Percentiles rank a stretch among this genome's conserved stretches.
Conservation (phyloP, 92 coral and sea anemone genomes). For the Epizoanthus scotinus region DNA sequence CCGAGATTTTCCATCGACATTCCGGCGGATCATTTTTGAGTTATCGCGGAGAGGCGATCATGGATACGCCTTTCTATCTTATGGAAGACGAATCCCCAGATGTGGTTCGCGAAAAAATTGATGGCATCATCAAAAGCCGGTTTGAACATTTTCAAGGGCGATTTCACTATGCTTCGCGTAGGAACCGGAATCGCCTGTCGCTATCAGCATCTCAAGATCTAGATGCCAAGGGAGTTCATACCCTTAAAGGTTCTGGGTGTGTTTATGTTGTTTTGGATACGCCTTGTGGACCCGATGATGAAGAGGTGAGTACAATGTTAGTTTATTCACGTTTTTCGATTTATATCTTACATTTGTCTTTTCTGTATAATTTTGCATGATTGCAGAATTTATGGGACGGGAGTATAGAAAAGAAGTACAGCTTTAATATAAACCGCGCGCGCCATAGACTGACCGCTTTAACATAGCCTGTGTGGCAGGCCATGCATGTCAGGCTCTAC, state of each 20-base stretch:
- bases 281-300: not conserved
- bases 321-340: too few species aligned
- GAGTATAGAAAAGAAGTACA: too few species aligned
- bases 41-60: constrained; percentile 29
- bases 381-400: too few species aligned
- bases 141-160: not conserved
- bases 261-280: constrained; percentile 26
- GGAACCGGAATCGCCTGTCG: constrained; percentile 5
- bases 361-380: too few species aligned
- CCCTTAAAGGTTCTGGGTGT: constrained; percentile 40
- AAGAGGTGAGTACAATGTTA: too few species aligned
- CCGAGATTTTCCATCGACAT: not conserved
- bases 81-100: constrained; percentile 23
- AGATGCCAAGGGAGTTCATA: constrained; percentile 29
- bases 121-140: not conserved
- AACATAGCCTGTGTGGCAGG: too few species aligned
- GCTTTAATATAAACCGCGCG: too few species aligned
- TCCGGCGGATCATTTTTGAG: not conserved
- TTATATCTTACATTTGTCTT: too few species aligned
- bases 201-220: constrained; percentile 17
- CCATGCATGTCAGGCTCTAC: too few species aligned
- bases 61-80: constrained; percentile 22
- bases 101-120: constrained; percentile 5
- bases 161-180: constrained; percentile 1
- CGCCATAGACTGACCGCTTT: too few species aligned